Base-by-base conservation (phyloP, 2,888 invertebrate species). In the Stenoptilia bipunctidactyla region DNA sequence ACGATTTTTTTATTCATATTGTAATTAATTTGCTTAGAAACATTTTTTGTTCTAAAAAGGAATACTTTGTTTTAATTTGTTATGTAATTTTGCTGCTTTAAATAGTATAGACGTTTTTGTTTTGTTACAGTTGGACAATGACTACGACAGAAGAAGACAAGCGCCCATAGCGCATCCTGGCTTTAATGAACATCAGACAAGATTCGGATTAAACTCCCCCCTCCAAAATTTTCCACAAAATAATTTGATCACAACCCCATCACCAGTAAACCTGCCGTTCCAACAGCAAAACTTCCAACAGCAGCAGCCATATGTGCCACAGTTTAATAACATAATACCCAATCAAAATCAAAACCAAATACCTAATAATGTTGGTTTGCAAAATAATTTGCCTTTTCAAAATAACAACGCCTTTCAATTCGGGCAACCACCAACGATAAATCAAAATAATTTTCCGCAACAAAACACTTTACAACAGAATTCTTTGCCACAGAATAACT, bases 121-220 rank as follows among this genome's bases (percentile, higher is more conserved):
- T 53, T 62, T 47, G 48, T 76, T 80, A 25, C 79, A 83, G 83
- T 61, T 76, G 62, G 83, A 83, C 58, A 79, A 83, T 74, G 82
- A 83, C 50, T 83, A 66, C 61, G 83, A 83, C 49, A 73, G 69
- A 66, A 73, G 69, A 67, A 69, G 82, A 60, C 79, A 79, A 49
- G 63, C 71, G 27, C 50, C 66, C 15, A 52, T 71, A 48, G 71
- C 71, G 40, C 79, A 75, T 42, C 59, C 75, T 33, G 79, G 77
- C 34, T 80, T 82, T 58, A 77, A 50, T 46, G 82, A 83, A 47
- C 82, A 83, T 45, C 82, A 80, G 50, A 76, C 80, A 33, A 72
- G 83, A 66, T 83, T 82, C 48, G 83, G 82, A 27, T 53, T 80
- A 38, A 77, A 50, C 46, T 76, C 80, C 5, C 77, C 77, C 1